Evolutionary conservation across 2,797 vertebrate genomes (phyloP).

Genomic region (Enteromius unitaeniatus): DNA sequence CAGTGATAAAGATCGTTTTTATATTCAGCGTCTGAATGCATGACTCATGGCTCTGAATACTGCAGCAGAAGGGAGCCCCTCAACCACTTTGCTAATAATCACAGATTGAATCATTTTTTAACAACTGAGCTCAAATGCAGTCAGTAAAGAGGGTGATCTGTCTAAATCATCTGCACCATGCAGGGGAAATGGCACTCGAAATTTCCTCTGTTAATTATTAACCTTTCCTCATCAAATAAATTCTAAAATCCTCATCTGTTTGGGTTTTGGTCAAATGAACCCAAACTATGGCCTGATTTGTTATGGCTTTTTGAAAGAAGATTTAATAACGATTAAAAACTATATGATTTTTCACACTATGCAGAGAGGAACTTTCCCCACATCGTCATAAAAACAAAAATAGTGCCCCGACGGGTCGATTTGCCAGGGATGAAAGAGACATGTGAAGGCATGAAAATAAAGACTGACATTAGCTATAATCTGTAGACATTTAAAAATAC

Average conservation of each 20-base stretch:
- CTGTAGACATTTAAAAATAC: constrained; percentile 59
- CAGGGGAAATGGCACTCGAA: constrained; percentile 41
- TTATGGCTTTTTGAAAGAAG: neutral
- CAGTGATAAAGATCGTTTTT: constrained; percentile 17
- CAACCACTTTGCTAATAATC: constrained; percentile 50
- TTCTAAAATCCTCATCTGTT: constrained; percentile 32
- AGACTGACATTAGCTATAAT: constrained; percentile 61
- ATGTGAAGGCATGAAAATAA: constrained; percentile 50
- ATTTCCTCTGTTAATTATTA: constrained; percentile 46
- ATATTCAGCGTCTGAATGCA: constrained; percentile 37
- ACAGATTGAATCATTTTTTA: constrained; percentile 55
- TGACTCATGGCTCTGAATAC: constrained; percentile 47
- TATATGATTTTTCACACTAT: neutral
- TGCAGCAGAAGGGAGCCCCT: constrained; percentile 41
- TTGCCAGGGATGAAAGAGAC: constrained; percentile 37
- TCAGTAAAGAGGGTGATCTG: constrained; percentile 33
- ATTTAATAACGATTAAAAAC: constrained; percentile 17
- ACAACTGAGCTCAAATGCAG: constrained; percentile 48
- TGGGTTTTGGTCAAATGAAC: constrained; percentile 11
- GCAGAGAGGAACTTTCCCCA: neutral
- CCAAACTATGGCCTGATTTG: neutral
- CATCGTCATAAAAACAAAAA: constrained; percentile 3
- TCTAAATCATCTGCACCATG: constrained; percentile 45
- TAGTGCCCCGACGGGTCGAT: constrained; percentile 5
- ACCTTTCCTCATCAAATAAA: constrained; percentile 29